Evolutionary conservation across 2,888 invertebrate species (phyloP), one percentile per base, ranked within the genome.

Genomic region (Dryococelus australis): DNA sequence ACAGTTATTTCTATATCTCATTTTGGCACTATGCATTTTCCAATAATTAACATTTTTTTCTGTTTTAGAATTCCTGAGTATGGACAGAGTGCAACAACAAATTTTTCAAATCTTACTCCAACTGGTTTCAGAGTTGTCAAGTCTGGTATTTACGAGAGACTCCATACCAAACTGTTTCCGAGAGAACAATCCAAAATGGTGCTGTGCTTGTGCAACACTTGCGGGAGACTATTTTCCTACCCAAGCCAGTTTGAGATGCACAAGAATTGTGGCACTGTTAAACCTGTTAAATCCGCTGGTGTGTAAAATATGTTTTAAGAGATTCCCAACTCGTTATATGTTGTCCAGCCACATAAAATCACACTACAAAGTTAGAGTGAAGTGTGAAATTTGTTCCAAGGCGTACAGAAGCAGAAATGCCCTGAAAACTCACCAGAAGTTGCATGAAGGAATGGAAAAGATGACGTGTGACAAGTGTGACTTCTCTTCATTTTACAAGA

Each of bases 401-500:
- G 87, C 90, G 0, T 91, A 91, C 80, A 91, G 91, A 83, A 91
- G 91, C 85, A 89, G 89, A 51, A 90, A 90, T 20, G 47, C 43
- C n/a, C 81, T 51, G 28, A 35, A 4, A 35, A 35, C 35, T 35
- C 35, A 35, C 35, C 35, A 53, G 53, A 53, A 27, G 35, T 20
- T 28, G n/a, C 53, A 43, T 20, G 43, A 35, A 35, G 84, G 28
- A 2, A 9, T 35, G 16, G 51, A 86, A 26, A 51, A 9, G 27
- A 90, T 91, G 87, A 89, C 88, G 4, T 92, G 92, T 89, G 91
- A 91, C n/a, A 89, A 88, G 3, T 92, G 92, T 86, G 91, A 90
- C 13, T 47, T 83, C 83, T 53, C 53, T 26, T 27, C 35, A 28
- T 16, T 10, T 20, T 28, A 28, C 6, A 27, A 43, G 24, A 35